Evolutionary conservation across 2,113 vertebrate genomes (phyloP).

Genomic region (Probosciger aterrimus): DNA sequence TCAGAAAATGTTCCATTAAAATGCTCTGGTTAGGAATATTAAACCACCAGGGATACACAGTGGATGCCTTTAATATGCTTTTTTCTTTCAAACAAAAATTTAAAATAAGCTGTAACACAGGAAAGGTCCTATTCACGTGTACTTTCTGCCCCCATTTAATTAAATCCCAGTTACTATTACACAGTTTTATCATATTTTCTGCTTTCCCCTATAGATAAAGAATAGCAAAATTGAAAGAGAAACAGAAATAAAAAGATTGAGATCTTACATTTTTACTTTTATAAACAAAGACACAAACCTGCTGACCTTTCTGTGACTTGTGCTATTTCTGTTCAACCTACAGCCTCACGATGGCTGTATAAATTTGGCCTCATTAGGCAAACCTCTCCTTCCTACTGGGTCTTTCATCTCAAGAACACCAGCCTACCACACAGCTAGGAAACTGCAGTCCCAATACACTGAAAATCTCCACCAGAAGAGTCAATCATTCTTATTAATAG

Average conservation of each 20-base stretch:
- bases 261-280: not conserved
- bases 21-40: not conserved
- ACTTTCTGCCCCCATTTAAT: not conserved
- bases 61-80: not conserved
- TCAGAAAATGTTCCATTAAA: not conserved
- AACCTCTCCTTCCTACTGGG: not conserved
- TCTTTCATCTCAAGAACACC: not conserved
- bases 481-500: slow-evolving; percentile 10
- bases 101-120: not conserved
- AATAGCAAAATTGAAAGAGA: not conserved
- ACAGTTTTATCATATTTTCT: not conserved
- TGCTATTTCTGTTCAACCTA: not conserved
- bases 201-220: not conserved
- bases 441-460: not conserved
- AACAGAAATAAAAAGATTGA: not conserved
- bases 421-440: not conserved
- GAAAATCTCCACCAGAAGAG: not conserved
- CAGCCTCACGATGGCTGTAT: not conserved
- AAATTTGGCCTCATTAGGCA: not conserved
- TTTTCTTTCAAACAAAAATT: not conserved
- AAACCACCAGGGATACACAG: not conserved
- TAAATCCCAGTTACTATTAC: not conserved
- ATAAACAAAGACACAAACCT: not conserved
- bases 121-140: not conserved
- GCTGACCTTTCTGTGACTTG: not conserved